A percentile compares a stretch with the other conserved stretches of the same genome.
These are phyloP conservation scores for Eriosoma lanigerum DNA, from an alignment of 1,140 invertebrate genomes.

Conservation along the genomic window DNA sequence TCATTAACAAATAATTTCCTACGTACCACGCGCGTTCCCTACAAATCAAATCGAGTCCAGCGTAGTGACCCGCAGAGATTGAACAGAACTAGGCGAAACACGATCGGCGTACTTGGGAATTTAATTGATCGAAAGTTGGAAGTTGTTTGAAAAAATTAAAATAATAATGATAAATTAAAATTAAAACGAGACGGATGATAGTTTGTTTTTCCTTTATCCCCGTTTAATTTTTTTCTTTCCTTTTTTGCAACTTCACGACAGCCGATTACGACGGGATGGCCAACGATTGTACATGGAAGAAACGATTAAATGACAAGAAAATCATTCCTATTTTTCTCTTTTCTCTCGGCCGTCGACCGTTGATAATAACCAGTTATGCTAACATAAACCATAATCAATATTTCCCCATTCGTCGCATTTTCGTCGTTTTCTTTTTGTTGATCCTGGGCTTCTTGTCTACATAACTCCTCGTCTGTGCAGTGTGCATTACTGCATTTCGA, in stretches of 20 bases:
- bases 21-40: not conserved
- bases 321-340: too few species aligned
- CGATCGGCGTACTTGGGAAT: not conserved
- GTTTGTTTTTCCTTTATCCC: constrained; percentile 30
- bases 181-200: constrained; percentile 15
- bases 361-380: constrained; percentile 15
- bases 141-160: not conserved
- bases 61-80: not conserved
- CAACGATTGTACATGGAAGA: constrained; percentile 41
- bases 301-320: not conserved
- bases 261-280: constrained; percentile 38
- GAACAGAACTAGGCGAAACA: not conserved
- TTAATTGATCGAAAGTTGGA: not conserved
- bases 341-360: not conserved
- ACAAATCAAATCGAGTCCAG: not conserved
- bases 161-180: constrained; percentile 12
- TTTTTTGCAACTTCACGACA: constrained; percentile 50
- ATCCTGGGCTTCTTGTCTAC: too few species aligned
- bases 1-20: constrained; percentile 34
- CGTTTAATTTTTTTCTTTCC: constrained; percentile 8
- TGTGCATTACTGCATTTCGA: too few species aligned
- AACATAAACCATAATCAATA: not conserved
- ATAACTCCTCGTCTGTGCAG: too few species aligned
- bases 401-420: not conserved
- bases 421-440: not conserved